Evolutionary conservation across 2,113 vertebrate species (phyloP).

Genomic region (Gymnocephalus cernua): DNA sequence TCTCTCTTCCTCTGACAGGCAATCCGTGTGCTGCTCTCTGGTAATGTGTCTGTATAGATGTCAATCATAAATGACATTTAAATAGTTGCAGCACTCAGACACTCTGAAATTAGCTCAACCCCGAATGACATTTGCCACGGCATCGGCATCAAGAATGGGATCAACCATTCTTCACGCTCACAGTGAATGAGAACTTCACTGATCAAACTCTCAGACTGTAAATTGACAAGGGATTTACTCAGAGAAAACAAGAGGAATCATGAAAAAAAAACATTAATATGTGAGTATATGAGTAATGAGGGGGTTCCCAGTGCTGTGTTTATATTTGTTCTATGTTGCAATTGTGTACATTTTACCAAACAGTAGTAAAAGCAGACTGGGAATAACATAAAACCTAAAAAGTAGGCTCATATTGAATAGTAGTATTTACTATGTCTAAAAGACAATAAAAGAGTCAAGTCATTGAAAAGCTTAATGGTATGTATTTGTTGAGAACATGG

Average conservation of each 20-base stretch:
- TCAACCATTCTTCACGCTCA: background rate
- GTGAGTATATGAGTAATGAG: background rate
- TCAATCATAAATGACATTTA: slow-evolving; percentile 32
- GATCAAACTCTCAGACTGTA: background rate
- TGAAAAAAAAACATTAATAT: background rate
- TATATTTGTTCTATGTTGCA: slow-evolving; percentile 22
- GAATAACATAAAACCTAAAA: background rate
- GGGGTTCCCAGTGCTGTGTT: background rate
- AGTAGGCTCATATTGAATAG: background rate
- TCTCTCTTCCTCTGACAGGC: slow-evolving; percentile 20
- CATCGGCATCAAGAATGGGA: background rate
- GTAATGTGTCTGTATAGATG: slow-evolving; percentile 36
- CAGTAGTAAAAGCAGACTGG: slow-evolving; percentile 16
- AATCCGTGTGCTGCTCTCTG: background rate
- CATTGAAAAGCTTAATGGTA: background rate
- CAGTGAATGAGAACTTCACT: background rate
- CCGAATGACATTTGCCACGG: background rate
- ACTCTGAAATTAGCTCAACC: slow-evolving; percentile 4
- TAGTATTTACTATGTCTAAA: slow-evolving; percentile 1
- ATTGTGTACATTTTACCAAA: slow-evolving; percentile 7
- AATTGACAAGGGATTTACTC: background rate
- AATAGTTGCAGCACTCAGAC: slow-evolving; percentile 6
- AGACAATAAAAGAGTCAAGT: background rate
- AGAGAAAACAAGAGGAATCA: background rate
- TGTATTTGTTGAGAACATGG: background rate